Conservation (phyloP, 2,113 vertebrate species). For the Apodemus speciosus region DNA sequence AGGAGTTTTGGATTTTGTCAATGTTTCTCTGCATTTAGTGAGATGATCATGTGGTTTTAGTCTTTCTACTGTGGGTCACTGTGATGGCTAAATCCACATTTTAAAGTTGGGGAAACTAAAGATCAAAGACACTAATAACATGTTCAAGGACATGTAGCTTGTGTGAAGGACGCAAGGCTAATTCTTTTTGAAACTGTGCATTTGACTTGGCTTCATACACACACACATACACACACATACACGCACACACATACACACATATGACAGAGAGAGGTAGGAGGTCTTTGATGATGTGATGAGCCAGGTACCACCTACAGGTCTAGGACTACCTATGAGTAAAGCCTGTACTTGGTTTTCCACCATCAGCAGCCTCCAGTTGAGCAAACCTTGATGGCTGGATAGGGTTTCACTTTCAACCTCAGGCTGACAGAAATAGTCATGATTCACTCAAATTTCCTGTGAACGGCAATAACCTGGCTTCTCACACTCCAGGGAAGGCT, state of each 20-base stretch:
- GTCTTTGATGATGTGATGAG: conserved; percentile 8
- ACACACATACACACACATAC: neutral
- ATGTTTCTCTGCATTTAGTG: neutral
- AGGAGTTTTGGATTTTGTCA: neutral
- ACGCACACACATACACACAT: neutral
- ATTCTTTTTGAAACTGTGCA: neutral
- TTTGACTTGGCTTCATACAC: neutral
- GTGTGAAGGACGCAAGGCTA: neutral
- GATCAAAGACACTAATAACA: neutral
- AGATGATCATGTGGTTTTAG: neutral
- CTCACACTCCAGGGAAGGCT: conserved; percentile 67
- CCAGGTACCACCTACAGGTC: conserved; percentile 42
- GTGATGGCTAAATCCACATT: neutral
- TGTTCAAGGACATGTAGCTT: neutral
- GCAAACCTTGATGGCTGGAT: conserved; percentile 53
- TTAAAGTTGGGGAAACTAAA: neutral
- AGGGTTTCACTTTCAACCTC: conserved; percentile 79
- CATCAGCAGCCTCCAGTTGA: conserved; percentile 18
- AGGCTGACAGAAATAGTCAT: conserved; percentile 58
- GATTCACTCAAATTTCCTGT: conserved; percentile 69
- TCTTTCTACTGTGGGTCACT: neutral
- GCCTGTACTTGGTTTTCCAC: conserved; percentile 52
- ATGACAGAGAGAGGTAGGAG: neutral
- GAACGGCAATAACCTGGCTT: conserved; percentile 71
- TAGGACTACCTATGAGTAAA: conserved; percentile 52